Evolutionary conservation across 2,888 invertebrate genomes (phyloP).

Genomic region (Cryptocheilus praepositus): DNA sequence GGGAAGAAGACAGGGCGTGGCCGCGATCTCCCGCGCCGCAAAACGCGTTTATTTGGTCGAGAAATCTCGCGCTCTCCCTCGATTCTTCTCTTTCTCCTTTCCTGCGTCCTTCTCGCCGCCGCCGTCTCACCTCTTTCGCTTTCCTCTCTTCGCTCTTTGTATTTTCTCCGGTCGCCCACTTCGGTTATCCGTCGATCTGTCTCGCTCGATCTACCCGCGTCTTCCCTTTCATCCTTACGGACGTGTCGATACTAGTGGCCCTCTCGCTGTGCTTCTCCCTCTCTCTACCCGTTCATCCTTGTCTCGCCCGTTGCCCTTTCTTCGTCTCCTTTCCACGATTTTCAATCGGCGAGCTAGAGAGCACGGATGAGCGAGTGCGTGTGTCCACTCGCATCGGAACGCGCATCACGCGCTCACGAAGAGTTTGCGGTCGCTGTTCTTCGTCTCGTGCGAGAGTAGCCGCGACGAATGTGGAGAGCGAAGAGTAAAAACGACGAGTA

Average conservation of each 20-base stretch:
- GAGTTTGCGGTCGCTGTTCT: slow-evolving; percentile 25
- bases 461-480: neutral
- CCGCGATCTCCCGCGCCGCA: slow-evolving; percentile 48
- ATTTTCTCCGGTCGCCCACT: no score
- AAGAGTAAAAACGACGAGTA: slow-evolving; percentile 7
- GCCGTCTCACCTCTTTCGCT: slow-evolving; percentile 16
- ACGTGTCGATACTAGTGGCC: neutral
- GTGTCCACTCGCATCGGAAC: slow-evolving; percentile 52
- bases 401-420: slow-evolving; percentile 58
- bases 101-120: neutral
- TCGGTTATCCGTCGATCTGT: slow-evolving; percentile 7
- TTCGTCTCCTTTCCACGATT: slow-evolving; percentile 37
- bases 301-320: slow-evolving; percentile 15
- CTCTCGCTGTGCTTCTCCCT: neutral
- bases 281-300: neutral
- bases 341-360: slow-evolving; percentile 49
- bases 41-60: slow-evolving; percentile 55
- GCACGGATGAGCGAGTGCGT: slow-evolving; percentile 20
- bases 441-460: neutral
- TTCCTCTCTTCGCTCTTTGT: slow-evolving; percentile 37
- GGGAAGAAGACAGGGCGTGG: slow-evolving; percentile 54
- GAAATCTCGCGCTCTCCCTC: slow-evolving; percentile 26
- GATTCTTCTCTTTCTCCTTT: neutral
- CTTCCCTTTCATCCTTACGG: neutral
- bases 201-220: neutral